Evolutionary conservation across 2,888 invertebrate genomes (phyloP).

Genomic region (Emmelina monodactyla): DNA sequence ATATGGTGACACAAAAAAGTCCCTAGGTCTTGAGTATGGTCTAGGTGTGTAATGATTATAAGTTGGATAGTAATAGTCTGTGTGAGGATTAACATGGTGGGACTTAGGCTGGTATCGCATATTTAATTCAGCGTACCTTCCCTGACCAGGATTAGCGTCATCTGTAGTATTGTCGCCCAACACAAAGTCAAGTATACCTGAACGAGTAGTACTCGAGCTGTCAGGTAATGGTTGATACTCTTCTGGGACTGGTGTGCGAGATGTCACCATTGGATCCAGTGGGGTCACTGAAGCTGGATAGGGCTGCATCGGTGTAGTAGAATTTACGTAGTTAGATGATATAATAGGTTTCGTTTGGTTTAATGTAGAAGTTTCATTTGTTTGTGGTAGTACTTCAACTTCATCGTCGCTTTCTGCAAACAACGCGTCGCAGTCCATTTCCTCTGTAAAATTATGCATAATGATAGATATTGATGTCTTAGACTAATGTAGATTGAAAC

Average conservation of each 20-base stretch:
- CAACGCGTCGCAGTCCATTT: constrained; percentile 71
- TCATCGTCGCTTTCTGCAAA: constrained; percentile 73
- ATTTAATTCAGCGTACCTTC: constrained; percentile 32
- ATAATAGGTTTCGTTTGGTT: constrained; percentile 29
- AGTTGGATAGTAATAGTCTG: constrained; percentile 37
- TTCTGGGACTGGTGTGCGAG: constrained; percentile 54
- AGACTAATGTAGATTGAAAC: too few species aligned
- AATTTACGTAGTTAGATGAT: constrained; percentile 43
- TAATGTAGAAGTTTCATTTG: constrained; percentile 24
- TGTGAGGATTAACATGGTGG: constrained; percentile 22
- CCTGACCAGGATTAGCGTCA: constrained; percentile 24
- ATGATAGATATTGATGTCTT: too few species aligned
- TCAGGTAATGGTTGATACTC: constrained; percentile 57
- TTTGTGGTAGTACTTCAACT: constrained; percentile 47
- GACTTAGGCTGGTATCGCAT: constrained; percentile 54
- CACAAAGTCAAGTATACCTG: constrained; percentile 39
- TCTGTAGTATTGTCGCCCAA: constrained; percentile 28
- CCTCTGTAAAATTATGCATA: constrained; percentile 56
- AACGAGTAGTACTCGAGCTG: constrained; percentile 49
- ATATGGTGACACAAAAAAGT: constrained; percentile 31
- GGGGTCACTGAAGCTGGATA: constrained; percentile 21
- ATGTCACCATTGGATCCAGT: constrained; percentile 31
- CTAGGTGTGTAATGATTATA: constrained; percentile 27
- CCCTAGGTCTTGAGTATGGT: constrained; percentile 24
- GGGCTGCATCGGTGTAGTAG: constrained; percentile 34